Percentiles rank a stretch among this genome's conserved stretches.
Conservation (phyloP, 2,888 invertebrate species). For the Tenthredo amoena region DNA sequence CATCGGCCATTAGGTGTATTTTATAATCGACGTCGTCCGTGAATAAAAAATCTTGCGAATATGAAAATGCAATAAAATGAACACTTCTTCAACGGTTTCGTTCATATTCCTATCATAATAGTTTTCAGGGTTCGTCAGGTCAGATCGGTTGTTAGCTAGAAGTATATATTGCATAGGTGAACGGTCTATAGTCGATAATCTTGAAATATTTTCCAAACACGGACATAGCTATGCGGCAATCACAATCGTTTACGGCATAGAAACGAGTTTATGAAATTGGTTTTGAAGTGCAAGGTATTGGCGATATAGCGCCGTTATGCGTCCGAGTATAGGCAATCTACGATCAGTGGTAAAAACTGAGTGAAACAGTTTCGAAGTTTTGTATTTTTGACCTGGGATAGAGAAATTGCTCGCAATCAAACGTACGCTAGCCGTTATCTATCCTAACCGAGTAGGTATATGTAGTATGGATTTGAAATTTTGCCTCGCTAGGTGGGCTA, state of each 20-base stretch:
- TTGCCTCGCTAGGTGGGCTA: conserved; percentile 20
- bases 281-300: conserved; percentile 42
- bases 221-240: conserved; percentile 21
- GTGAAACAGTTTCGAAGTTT: conserved; percentile 36
- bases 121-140: neutral
- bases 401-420: conserved; percentile 44
- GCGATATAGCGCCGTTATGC: conserved; percentile 41
- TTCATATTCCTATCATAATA: neutral
- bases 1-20: neutral
- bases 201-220: conserved; percentile 28
- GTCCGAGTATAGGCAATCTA: conserved; percentile 2
- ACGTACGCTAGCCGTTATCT: conserved; percentile 6
- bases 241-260: conserved; percentile 35
- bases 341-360: conserved; percentile 21
- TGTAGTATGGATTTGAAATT: conserved; percentile 24
- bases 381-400: conserved; percentile 13
- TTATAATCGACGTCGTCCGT: neutral
- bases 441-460: neutral
- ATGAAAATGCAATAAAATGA: neutral
- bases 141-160: neutral
- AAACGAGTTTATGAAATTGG: conserved; percentile 49
- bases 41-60: neutral
- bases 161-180: neutral
- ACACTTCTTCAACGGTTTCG: neutral
- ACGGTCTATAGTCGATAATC: conserved; percentile 33